Conservation (phyloP, 2,113 vertebrate species). For the Dendrocopos noguchii region DNA sequence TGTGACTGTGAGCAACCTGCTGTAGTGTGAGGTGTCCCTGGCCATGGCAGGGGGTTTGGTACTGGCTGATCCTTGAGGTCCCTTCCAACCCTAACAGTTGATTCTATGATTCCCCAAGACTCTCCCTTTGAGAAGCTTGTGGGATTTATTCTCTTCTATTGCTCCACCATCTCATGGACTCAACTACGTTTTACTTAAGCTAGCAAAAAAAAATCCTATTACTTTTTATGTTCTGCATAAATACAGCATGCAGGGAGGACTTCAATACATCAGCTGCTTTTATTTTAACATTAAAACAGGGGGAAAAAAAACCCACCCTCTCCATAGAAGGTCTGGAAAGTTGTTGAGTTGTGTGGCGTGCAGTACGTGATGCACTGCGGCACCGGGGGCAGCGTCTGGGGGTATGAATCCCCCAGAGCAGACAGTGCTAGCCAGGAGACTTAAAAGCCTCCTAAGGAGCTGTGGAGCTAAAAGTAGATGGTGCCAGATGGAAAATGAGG, state of each 20-base stretch:
- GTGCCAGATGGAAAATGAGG: constrained; percentile 51
- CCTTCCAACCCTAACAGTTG: too few relatives aligned
- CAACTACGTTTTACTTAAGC: neutral
- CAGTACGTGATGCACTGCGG: neutral
- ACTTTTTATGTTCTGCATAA: neutral
- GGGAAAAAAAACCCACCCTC: too few relatives aligned
- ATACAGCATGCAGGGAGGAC: neutral
- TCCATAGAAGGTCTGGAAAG: neutral
- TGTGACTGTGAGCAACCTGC: too few relatives aligned
- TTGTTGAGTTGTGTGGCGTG: neutral
- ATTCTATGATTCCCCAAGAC: neutral
- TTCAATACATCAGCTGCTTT: neutral
- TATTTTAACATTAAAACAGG: neutral
- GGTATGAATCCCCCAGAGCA: neutral
- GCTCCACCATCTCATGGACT: neutral
- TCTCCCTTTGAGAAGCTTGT: neutral
- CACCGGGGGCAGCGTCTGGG: neutral
- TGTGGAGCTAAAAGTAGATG: constrained; percentile 29
- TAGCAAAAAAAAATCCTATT: neutral
- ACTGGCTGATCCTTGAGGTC: too few relatives aligned
- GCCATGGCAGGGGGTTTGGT: too few relatives aligned
- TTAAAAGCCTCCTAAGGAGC: neutral
- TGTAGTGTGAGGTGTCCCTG: too few relatives aligned
- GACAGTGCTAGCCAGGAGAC: neutral
- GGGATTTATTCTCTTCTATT: neutral